Evolutionary conservation across 1,140 invertebrate species (phyloP).

Genomic region (Cotesia glomerata): DNA sequence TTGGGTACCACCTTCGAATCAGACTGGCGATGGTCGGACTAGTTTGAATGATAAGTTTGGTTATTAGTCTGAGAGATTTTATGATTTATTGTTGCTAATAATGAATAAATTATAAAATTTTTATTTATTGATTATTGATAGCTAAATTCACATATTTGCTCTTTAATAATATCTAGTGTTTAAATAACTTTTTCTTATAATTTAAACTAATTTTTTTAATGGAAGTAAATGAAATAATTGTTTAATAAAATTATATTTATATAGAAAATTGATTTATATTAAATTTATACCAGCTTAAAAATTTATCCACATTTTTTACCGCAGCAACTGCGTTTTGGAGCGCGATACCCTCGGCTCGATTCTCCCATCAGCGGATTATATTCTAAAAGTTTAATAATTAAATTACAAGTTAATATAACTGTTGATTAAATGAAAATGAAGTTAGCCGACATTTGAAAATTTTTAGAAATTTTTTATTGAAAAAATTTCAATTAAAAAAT

Average conservation of each 20-base stretch:
- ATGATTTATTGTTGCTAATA: not conserved
- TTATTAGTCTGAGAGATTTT: slow-evolving; percentile 65
- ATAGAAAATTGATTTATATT: slow-evolving; percentile 10
- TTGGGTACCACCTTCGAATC: slow-evolving; percentile 79
- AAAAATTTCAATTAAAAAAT: no score
- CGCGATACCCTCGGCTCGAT: slow-evolving; percentile 53
- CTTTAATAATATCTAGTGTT: no score
- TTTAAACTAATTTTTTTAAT: no score
- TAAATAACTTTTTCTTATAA: no score
- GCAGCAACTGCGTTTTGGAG: slow-evolving; percentile 59
- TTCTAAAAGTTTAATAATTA: slow-evolving; percentile 40
- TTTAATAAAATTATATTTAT: not conserved
- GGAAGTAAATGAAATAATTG: not conserved
- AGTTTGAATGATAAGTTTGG: slow-evolving; percentile 83
- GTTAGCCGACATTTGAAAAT: no score
- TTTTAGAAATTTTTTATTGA: not conserved
- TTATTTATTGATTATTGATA: no score
- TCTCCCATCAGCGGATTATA: slow-evolving; percentile 64
- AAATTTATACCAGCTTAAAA: not conserved
- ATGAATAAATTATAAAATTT: no score
- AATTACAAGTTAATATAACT: not conserved
- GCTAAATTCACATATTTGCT: no score
- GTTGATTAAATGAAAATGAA: not conserved
- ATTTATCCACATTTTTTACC: slow-evolving; percentile 56
- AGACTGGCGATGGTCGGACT: slow-evolving; percentile 82